phyloP scores from a whole-genome alignment of 2,888 invertebrate genomes.

The Rapana venosa region DNA sequence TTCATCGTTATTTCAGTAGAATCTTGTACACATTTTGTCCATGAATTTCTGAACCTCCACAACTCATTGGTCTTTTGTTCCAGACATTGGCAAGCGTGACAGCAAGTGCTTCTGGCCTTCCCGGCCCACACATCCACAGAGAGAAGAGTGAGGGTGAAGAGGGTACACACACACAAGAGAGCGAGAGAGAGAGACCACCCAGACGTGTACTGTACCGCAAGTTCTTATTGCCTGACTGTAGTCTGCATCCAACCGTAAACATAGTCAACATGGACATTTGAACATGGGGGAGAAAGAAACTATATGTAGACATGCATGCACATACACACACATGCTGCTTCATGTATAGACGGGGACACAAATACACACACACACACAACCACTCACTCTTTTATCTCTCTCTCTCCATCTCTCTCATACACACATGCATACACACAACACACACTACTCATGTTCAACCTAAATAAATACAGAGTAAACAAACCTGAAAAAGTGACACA shows the following conservation, averaged over 20 bases:
- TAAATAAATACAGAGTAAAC: not conserved
- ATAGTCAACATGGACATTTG: not conserved
- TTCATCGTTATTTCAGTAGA: too few relatives aligned
- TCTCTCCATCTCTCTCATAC: too few relatives aligned
- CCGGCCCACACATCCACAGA: not conserved
- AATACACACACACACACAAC: not conserved
- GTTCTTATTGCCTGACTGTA: constrained; percentile 9
- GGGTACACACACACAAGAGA: not conserved
- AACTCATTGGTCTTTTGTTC: not conserved
- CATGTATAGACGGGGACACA: not conserved
- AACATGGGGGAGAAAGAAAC: not conserved
- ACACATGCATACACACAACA: not conserved
- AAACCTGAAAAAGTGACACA: too few relatives aligned
- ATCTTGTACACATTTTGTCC: too few relatives aligned
- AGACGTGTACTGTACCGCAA: constrained; percentile 16
- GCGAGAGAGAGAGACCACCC: not conserved
- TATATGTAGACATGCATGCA: not conserved
- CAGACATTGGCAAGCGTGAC: not conserved
- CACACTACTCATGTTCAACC: not conserved
- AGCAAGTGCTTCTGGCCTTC: not conserved
- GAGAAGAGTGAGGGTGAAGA: constrained; percentile 12
- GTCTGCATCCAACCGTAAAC: not conserved
- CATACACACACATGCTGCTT: not conserved
- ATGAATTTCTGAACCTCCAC: too few relatives aligned
- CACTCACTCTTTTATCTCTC: too few relatives aligned